phyloP scores from a whole-genome alignment of 2,888 invertebrate genomes.

The Emesis russula region DNA sequence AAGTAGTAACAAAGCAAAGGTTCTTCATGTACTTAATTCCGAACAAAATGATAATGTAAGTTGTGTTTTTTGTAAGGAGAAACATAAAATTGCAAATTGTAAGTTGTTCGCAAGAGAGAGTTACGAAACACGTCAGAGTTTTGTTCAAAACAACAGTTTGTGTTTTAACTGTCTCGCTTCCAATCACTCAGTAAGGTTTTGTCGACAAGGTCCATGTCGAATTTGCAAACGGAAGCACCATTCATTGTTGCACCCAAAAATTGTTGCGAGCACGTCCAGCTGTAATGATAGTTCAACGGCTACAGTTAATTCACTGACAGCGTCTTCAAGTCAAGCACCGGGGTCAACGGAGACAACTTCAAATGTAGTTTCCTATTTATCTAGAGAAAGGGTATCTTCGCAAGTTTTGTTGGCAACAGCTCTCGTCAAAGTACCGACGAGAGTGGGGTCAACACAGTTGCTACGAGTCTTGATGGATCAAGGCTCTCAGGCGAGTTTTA shows the following conservation, averaged over 20 bases:
- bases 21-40: neutral
- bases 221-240: slow-evolving; percentile 22
- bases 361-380: neutral
- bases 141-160: slow-evolving; percentile 19
- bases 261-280: neutral
- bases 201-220: slow-evolving; percentile 23
- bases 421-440: slow-evolving; percentile 10
- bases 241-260: slow-evolving; percentile 24
- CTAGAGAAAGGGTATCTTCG: neutral
- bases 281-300: neutral
- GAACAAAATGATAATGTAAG: no score
- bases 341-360: neutral
- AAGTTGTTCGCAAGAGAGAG: slow-evolving; percentile 20
- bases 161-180: slow-evolving; percentile 26
- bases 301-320: neutral
- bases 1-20: neutral
- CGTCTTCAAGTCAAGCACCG: neutral
- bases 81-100: slow-evolving; percentile 27
- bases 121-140: slow-evolving; percentile 9
- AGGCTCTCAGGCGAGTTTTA: neutral
- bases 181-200: slow-evolving; percentile 15
- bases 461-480: slow-evolving; percentile 21
- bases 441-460: slow-evolving; percentile 8
- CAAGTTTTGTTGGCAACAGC: slow-evolving; percentile 28
- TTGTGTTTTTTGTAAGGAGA: no score